Percentiles rank a stretch among this genome's conserved stretches.
phyloP scores from a whole-genome alignment of 2,797 vertebrate genomes.

The Scolopax rusticola region DNA sequence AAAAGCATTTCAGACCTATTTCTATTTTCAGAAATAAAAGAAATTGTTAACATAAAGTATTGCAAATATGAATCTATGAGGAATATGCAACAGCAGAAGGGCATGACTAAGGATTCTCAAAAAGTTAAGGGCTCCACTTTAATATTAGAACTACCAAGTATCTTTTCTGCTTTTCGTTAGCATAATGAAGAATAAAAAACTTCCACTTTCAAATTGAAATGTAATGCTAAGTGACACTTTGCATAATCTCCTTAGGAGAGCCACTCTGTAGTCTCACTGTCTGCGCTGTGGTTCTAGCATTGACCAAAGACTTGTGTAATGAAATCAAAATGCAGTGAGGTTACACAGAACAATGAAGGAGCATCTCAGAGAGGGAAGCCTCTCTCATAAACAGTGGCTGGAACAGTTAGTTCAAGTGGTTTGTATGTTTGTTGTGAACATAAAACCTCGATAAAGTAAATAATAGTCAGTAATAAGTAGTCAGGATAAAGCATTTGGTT shows the following conservation, averaged over 20 bases:
- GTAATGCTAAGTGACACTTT: constrained; percentile 12
- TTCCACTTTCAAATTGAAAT: not conserved
- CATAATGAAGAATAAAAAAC: not conserved
- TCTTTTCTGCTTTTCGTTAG: not conserved
- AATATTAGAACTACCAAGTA: not conserved
- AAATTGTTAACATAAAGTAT: not conserved
- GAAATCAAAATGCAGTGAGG: not conserved
- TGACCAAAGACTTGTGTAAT: not conserved
- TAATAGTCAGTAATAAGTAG: not conserved
- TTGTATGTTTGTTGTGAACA: not conserved
- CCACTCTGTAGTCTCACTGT: not conserved
- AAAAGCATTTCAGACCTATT: not conserved
- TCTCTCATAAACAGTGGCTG: not conserved
- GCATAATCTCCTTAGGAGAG: not conserved
- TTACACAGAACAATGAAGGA: not conserved
- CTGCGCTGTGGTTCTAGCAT: not conserved
- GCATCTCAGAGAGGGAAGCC: not conserved
- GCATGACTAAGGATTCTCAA: not conserved
- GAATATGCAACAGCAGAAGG: not conserved
- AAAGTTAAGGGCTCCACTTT: not conserved
- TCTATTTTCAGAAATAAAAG: constrained; percentile 10
- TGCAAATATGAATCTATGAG: not conserved
- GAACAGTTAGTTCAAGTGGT: not conserved
- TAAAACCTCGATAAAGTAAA: not conserved
- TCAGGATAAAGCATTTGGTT: not conserved